Conservation (phyloP, 2,888 invertebrate species). For the Apocheima hispidaria region DNA sequence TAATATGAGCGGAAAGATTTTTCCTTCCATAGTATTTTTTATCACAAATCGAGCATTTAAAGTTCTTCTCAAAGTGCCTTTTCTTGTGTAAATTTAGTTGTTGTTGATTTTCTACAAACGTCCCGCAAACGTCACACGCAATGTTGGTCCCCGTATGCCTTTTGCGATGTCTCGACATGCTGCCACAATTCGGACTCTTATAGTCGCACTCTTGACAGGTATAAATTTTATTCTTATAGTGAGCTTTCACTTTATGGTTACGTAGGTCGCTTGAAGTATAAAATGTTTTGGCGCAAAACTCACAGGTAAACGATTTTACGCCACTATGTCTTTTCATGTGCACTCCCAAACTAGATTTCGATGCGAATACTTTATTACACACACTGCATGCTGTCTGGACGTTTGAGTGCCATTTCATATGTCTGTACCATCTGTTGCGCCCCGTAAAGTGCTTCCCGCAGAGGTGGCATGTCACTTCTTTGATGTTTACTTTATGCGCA, state of each 20-base stretch:
- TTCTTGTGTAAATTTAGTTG: slow-evolving; percentile 62
- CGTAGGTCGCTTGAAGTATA: slow-evolving; percentile 65
- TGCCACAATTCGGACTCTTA: slow-evolving; percentile 47
- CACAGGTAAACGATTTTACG: slow-evolving; percentile 66
- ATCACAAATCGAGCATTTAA: slow-evolving; percentile 63
- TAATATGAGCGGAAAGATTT: slow-evolving; percentile 44
- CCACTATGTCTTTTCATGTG: slow-evolving; percentile 71
- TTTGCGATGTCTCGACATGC: slow-evolving; percentile 58
- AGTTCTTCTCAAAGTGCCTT: slow-evolving; percentile 65
- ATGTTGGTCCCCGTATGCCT: slow-evolving; percentile 62
- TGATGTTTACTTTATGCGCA: slow-evolving; percentile 57
- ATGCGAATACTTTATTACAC: slow-evolving; percentile 60
- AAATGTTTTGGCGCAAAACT: slow-evolving; percentile 68
- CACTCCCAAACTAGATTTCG: slow-evolving; percentile 45
- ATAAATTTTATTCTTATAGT: slow-evolving; percentile 54
- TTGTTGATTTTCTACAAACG: slow-evolving; percentile 59
- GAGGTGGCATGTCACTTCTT: slow-evolving; percentile 66
- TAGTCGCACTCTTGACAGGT: slow-evolving; percentile 68
- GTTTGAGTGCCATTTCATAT: slow-evolving; percentile 58
- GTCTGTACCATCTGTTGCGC: slow-evolving; percentile 60
- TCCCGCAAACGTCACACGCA: slow-evolving; percentile 66
- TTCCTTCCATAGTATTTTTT: slow-evolving; percentile 56
- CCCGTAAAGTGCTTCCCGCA: slow-evolving; percentile 71
- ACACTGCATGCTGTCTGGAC: slow-evolving; percentile 54
- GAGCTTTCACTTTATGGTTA: slow-evolving; percentile 63